Base-by-base conservation (phyloP, 2,888 invertebrate species). In the Hydropsyche betteni region DNA sequence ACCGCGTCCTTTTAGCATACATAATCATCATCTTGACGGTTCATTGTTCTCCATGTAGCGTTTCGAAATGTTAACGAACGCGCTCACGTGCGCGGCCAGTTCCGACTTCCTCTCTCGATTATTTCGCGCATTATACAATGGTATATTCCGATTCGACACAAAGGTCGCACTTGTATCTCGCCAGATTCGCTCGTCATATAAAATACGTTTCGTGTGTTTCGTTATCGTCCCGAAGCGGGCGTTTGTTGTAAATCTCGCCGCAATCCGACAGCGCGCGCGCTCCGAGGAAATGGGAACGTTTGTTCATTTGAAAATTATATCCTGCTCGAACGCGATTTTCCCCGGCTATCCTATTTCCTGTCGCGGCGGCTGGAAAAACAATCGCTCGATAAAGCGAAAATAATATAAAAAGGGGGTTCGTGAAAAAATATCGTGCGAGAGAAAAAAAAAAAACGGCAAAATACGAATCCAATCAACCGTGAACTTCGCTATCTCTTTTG, bases 251-350 rank as follows among this genome's bases (percentile, higher is more conserved):
- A 64, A 64, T 64, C 64, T 64, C 36, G 64, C 34, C 50, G 50
- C 69, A 69, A 50, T 69, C 44, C 69, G 5, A n/a, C 24, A n/a
- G 36, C 5, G 53, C 68, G 24, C 8, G 36, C 38, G 58, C 34
- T 38, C 10, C 14, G 68, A 53, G 77, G 77, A 77, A 77, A 77
- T 74, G 74, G 44, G 68, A 77, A 75, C 77, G 70, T 70, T 77
- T 77, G 64, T 64, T 64, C 64, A 77, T 77, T 68, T 70, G 75
- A 71, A 77, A 77, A 77, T 77, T 75, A 77, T 77, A 75, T 77
- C 74, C 75, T 64, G 64, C 64, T 64, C 36, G 36, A 64, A 64
- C 64, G 64, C 64, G 64, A 64, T 64, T 64, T 64, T 64, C 64
- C 36, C 10, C 64, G 34, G 36, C 64, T 64, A 64, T 64, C 64